Conservation (phyloP, 2,888 invertebrate genomes). For the Archips xylosteana region DNA sequence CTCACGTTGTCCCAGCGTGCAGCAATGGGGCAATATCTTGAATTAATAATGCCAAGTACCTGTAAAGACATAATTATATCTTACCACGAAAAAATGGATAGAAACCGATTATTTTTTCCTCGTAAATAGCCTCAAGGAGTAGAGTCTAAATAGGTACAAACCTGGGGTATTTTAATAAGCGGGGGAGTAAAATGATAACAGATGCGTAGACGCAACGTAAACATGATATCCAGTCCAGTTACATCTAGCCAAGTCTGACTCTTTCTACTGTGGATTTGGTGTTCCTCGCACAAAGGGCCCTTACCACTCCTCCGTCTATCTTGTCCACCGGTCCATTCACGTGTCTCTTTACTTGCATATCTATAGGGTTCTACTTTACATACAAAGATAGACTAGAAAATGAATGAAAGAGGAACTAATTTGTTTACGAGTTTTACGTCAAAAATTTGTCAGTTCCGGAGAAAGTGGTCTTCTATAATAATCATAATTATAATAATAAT, state of each 20-base stretch:
- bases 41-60: neutral
- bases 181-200: constrained; percentile 1
- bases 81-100: neutral
- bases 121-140: neutral
- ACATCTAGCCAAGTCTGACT: neutral
- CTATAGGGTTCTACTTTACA: no score
- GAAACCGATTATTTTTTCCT: neutral
- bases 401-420: no score
- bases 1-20: neutral
- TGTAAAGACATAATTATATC: neutral
- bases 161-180: neutral
- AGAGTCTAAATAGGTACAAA: neutral
- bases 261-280: neutral
- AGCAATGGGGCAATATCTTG: neutral
- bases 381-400: no score
- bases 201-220: neutral
- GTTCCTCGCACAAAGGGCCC: neutral
- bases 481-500: no score
- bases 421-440: no score
- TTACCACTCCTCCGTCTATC: no score
- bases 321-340: no score
- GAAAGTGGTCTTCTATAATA: no score
- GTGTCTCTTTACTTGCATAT: no score
- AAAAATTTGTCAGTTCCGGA: no score
- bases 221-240: neutral